Conservation (phyloP, 2,113 vertebrate species). For the crab-eating macaque (Macaca fascicularis) region T2T-MFA8v1.1 NC_088378.1:166430501-166431000, state of each 20-base stretch:
- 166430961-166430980: not conserved
- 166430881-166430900: too few species aligned
- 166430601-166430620: not conserved
- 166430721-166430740: not conserved
- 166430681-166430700: not conserved
- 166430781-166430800: not conserved
- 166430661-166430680: not conserved
- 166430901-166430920: not conserved
- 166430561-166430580: not conserved
- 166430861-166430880: not conserved
- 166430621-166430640: not conserved
- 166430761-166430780: not conserved
- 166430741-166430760: not conserved
- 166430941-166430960: not conserved
- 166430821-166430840: not conserved
- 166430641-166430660: not conserved
- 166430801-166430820: not conserved
- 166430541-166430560: not conserved
- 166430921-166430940: not conserved
- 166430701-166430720: not conserved
- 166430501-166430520: not conserved
- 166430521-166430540: not conserved
- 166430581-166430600: not conserved
- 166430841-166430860: not conserved
- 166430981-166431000: not conserved